phyloP scores from a whole-genome alignment of 2,113 vertebrate species.

The Galbula dea region DNA sequence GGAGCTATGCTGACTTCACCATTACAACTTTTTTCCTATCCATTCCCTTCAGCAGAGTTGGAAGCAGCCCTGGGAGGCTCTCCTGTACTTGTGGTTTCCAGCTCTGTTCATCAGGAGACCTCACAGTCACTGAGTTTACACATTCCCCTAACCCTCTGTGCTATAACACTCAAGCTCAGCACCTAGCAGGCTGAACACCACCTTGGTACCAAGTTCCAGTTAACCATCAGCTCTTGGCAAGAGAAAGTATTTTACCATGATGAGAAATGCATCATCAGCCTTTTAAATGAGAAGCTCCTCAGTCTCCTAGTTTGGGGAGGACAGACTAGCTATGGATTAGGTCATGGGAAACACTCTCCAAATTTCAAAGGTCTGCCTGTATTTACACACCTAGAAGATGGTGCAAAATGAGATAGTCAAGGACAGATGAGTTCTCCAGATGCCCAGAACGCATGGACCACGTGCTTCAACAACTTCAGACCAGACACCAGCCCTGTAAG shows the following conservation, averaged over 20 bases:
- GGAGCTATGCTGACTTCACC: fast-evolving
- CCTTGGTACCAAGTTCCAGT: background rate
- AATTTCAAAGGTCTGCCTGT: background rate
- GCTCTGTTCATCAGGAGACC: background rate
- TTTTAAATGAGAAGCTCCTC: background rate
- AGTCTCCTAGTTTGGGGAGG: background rate
- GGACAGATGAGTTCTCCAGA: background rate
- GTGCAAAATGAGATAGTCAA: background rate
- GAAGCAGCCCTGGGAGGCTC: background rate
- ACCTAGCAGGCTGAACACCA: background rate
- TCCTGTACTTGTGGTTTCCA: background rate
- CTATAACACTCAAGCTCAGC: background rate
- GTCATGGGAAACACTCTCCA: background rate
- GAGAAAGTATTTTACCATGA: background rate
- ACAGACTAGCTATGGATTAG: background rate
- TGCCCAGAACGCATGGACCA: background rate
- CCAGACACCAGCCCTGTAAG: background rate
- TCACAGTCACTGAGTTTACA: background rate
- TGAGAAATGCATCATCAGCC: background rate
- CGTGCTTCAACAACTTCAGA: background rate
- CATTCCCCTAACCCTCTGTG: background rate
- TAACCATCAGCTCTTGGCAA: background rate
- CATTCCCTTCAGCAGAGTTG: background rate
- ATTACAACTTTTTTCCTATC: background rate
- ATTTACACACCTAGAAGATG: background rate